Conservation (phyloP, 2,888 invertebrate species). For the Biston stratarius region DNA sequence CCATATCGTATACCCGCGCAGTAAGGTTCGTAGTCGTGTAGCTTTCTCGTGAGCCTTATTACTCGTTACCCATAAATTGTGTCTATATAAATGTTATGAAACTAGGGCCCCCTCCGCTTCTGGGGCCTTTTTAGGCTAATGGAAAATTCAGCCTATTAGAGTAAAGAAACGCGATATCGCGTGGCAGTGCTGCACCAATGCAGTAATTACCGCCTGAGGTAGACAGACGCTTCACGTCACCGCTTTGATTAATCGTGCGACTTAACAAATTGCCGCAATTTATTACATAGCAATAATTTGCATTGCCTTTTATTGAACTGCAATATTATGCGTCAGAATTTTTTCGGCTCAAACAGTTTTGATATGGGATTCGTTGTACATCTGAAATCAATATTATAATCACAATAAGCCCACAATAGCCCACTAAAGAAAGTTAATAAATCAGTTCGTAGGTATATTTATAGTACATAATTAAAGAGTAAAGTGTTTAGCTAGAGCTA, state of each 20-base stretch:
- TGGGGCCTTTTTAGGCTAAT: slow-evolving; percentile 9
- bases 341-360: not conserved
- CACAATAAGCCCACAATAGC: too few species aligned
- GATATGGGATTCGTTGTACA: not conserved
- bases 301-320: slow-evolving; percentile 19
- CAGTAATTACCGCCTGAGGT: slow-evolving; percentile 62
- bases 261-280: slow-evolving; percentile 41
- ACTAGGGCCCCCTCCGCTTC: not conserved
- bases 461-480: too few species aligned
- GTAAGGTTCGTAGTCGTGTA: too few species aligned
- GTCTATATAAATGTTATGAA: not conserved
- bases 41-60: too few species aligned
- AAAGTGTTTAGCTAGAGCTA: too few species aligned
- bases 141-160: slow-evolving; percentile 36
- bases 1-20: too few species aligned
- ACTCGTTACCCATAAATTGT: too few species aligned
- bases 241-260: slow-evolving; percentile 52
- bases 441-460: too few species aligned
- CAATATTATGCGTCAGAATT: slow-evolving; percentile 1
- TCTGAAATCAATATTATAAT: too few species aligned
- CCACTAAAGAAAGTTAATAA: too few species aligned
- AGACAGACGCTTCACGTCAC: slow-evolving; percentile 47
- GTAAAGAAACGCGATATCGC: slow-evolving; percentile 72
- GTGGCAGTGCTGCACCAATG: slow-evolving; percentile 64
- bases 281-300: slow-evolving; percentile 26